Percentiles rank a stretch among this genome's conserved stretches.
Evolutionary conservation across 2,888 invertebrate genomes (phyloP).

Genomic region (Cephus sareptanus): DNA sequence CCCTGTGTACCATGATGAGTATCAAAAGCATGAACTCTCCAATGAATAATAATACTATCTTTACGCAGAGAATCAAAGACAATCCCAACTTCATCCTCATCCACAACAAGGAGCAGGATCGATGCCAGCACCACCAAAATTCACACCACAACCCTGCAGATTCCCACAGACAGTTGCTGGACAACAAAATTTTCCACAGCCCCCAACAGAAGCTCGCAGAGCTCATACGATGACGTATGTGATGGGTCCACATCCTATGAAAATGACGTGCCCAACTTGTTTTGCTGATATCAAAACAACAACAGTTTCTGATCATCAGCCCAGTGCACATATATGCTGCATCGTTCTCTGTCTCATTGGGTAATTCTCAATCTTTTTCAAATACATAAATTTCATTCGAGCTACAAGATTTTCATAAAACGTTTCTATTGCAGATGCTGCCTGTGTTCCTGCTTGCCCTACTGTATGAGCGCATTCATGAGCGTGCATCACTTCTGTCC

Average conservation of each 20-base stretch:
- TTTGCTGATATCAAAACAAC: slow-evolving; percentile 65
- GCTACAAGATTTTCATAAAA: not conserved
- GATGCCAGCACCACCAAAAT: not conserved
- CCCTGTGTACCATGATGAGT: not conserved
- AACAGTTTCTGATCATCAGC: slow-evolving; percentile 65
- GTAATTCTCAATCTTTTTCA: slow-evolving; percentile 38
- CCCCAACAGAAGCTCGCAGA: slow-evolving; percentile 46
- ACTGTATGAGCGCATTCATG: slow-evolving; percentile 68
- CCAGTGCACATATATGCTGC: slow-evolving; percentile 66
- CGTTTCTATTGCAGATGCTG: slow-evolving; percentile 64
- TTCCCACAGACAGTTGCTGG: not conserved
- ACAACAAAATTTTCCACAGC: slow-evolving; percentile 23
- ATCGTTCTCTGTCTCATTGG: slow-evolving; percentile 62
- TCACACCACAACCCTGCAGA: not conserved
- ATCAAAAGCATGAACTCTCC: not conserved
- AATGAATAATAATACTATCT: not conserved
- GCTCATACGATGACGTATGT: slow-evolving; percentile 37
- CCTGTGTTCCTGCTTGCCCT: slow-evolving; percentile 69
- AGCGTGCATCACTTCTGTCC: slow-evolving; percentile 68
- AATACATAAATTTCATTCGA: not conserved
- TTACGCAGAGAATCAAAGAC: not conserved
- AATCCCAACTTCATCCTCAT: not conserved
- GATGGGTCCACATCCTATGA: slow-evolving; percentile 56
- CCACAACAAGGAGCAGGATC: not conserved
- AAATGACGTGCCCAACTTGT: slow-evolving; percentile 66